Base-by-base conservation (phyloP, 2,797 vertebrate genomes). In the Cynodonichthys magdalenae region DNA sequence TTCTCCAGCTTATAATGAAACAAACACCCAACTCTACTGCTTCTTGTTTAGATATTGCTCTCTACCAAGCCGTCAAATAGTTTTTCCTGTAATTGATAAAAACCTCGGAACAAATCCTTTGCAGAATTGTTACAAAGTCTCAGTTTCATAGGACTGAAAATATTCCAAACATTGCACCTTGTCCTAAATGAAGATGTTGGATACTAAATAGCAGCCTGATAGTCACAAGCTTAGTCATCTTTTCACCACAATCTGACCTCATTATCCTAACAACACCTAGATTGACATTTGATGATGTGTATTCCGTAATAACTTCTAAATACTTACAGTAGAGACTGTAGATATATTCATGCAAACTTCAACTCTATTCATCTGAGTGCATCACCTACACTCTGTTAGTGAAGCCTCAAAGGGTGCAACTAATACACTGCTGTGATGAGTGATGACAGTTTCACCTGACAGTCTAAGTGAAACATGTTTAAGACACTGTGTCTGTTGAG, bases 171-270 rank as follows among this genome's bases (percentile, higher is more conserved):
- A 63, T 63, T 57, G 47, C 53, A 47, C 68, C 80, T 85, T 76
- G 81, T 63, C 81, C 64, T 12, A 4, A 75, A 28, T 20, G 66
- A 78, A 63, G 72, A 63, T 67, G 59, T 66, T 69, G 9, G 36
- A 39, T 14, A 56, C 53, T 60, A 70, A 53, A 61, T 10, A 17
- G 61, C 19, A 64, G 75, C 83, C 66, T 63, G 55, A 53, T 75
- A 79, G 78, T 70, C 53, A 60, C 57, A 64, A 6, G 66, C 45
- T 63, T 65, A 61, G 70, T 71, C 78, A 74, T 78, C 68, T 52
- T 60, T 74, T 62, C 60, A 48, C 74, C 59, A 65, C 62, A 29
- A 66, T 59, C 66, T 75, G 79, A 88, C 78, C 70, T 83, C 53
- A 48, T 50, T 61, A 41, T 77, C 65, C 58, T 50, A 41, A 62